Evolutionary conservation across 2,888 invertebrate genomes (phyloP).

Genomic region (Caenorhabditis sp.): DNA sequence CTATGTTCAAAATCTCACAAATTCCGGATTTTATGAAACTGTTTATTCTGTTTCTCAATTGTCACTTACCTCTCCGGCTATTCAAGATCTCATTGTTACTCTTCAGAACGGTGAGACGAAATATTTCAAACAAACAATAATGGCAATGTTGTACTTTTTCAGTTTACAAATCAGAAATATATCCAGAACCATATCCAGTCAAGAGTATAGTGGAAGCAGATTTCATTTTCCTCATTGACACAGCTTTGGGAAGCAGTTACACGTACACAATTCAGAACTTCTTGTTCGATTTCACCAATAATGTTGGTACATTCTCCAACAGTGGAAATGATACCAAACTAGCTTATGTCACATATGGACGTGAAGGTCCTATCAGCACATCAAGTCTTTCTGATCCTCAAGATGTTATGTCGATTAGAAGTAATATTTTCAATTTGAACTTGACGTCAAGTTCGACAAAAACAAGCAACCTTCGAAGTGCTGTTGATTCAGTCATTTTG

Average conservation of each 20-base stretch:
- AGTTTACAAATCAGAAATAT: slow-evolving; percentile 37
- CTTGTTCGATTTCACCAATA: slow-evolving; percentile 12
- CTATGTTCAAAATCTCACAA: slow-evolving; percentile 33
- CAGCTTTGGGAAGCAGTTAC: slow-evolving; percentile 6
- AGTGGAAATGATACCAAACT: slow-evolving; percentile 29
- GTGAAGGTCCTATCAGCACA: not conserved
- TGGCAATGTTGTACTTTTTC: too few species aligned
- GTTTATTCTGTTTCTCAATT: slow-evolving; percentile 15
- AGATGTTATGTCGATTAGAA: slow-evolving; percentile 12
- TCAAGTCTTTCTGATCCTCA: slow-evolving; percentile 15
- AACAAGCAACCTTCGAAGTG: slow-evolving; percentile 25
- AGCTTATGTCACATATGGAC: slow-evolving; percentile 20
- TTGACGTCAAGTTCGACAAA: slow-evolving; percentile 1
- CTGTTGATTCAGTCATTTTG: slow-evolving; percentile 28
- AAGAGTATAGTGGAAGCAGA: slow-evolving; percentile 14
- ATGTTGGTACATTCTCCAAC: slow-evolving; percentile 26
- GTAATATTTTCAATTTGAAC: slow-evolving; percentile 12
- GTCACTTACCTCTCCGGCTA: slow-evolving; percentile 9
- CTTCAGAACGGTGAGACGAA: slow-evolving; percentile 16
- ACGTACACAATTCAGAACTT: slow-evolving; percentile 6
- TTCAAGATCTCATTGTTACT: slow-evolving; percentile 13
- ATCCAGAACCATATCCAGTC: slow-evolving; percentile 15
- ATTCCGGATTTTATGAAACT: slow-evolving; percentile 31
- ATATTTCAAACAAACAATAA: too few species aligned
- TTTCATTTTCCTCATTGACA: slow-evolving; percentile 28